These are phyloP conservation scores for Paratrypauchen microcephalus DNA, from an alignment of 2,797 vertebrate genomes.

Conservation along the genomic window DNA sequence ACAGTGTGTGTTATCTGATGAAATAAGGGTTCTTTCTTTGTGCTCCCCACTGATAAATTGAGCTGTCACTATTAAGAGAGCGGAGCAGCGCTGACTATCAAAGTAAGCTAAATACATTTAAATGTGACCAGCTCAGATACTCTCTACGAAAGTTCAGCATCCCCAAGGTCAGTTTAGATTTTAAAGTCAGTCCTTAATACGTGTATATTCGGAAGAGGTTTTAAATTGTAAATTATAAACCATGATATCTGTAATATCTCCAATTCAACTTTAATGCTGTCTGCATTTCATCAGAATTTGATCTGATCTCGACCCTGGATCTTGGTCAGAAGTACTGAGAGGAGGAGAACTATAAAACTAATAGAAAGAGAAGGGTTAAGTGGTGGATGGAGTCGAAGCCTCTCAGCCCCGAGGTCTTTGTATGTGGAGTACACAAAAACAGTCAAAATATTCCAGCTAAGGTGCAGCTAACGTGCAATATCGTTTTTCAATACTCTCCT, in stretches of 20 bases:
- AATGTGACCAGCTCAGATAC: conserved; percentile 22
- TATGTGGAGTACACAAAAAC: no score
- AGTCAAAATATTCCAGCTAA: no score
- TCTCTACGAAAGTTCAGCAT: conserved; percentile 2
- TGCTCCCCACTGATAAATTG: conserved; percentile 47
- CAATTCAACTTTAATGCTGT: no score
- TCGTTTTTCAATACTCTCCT: no score
- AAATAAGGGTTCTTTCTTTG: conserved; percentile 38
- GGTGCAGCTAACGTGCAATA: no score
- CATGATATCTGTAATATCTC: no score
- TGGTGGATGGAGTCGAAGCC: no score
- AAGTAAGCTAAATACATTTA: conserved; percentile 30
- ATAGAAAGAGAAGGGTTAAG: no score
- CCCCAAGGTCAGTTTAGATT: conserved; percentile 17
- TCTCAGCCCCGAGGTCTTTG: no score
- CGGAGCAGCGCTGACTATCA: conserved; percentile 17
- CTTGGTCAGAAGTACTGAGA: no score
- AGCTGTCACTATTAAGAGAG: conserved; percentile 37
- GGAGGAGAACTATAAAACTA: no score
- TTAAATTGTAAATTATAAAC: no score
- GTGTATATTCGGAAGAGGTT: not conserved
- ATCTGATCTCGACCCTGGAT: not conserved
- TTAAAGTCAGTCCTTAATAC: not conserved
- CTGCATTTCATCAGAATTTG: not conserved
- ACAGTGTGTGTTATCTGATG: conserved; percentile 47